Base-by-base conservation (phyloP, 2,113 vertebrate genomes). In the Archocentrus centrarchus region DNA sequence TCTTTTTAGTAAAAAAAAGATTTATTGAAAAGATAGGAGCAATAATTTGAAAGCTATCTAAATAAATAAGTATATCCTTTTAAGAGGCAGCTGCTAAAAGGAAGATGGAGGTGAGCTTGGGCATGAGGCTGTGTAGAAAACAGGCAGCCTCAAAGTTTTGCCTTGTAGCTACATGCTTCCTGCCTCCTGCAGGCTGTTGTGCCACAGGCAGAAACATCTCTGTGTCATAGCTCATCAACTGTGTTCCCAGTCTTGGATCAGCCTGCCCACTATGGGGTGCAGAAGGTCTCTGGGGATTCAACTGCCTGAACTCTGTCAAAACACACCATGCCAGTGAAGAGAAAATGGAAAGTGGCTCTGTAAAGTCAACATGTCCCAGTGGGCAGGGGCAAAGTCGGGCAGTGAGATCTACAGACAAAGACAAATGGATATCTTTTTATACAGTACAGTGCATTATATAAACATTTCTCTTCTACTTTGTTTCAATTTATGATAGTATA, bases 171-270 rank as follows among this genome's bases (percentile, higher is more conserved):
- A 79, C 88, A 88, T 0, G 2, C 62, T 83, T 61, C 61, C 68
- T 82, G 68, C 64, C 66, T 89, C 87, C 84, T 87, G 80, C 62
- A 58, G 87, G 78, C 64, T 84, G 73, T 80, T 82, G 77, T 17
- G 83, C 89, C 86, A 80, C 59, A 85, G 91, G 91, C 91, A 84
- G 59, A 86, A 83, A 87, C 87, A 76, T 80, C 85, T 79, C 82
- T 27, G 61, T 41, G 76, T 81, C 39, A 17, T 60, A 78, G 44
- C 59, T 62, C 59, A 78, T 70, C 83, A 83, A 2, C 90, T 53
- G 3, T 18, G 84, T 24, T 59, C 79, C 75, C 62, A 27, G 57
- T 75, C 66, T 44, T 62, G 61, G 62, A 37, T 88, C 84, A 85
- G 6, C 60, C 55, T 1, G 22, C 39, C 59, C 10, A 41, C 27